Evolutionary conservation across 2,797 vertebrate species (phyloP), one percentile per base, ranked within the genome.

Genomic region (Perdix hodgsoniae): DNA sequence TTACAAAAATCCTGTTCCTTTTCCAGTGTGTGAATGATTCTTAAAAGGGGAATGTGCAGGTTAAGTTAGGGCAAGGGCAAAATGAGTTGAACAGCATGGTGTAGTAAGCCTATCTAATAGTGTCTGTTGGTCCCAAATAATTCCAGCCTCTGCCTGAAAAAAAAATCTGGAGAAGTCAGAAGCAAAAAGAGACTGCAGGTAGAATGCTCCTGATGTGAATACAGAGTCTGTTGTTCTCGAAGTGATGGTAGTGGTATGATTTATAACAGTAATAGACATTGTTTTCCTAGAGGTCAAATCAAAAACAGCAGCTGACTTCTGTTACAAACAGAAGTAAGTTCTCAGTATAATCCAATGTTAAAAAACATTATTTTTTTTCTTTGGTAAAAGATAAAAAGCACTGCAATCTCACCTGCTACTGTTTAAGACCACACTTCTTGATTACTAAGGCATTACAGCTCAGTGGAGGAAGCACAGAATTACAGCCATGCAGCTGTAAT

Each of bases 321-420:
- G 15, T 23, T 27, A 29, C 9, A 57, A 60, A 22, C 2, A 45
- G 18, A 82, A 80, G 26, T 11, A 69, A 33, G 16, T 19, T 61
- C 12, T 67, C 44, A 21, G 33, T 17, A 35, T 47, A 45, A 61
- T 35, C 3, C 35, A 18, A 67, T 12, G 67, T 60, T 5, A 14
- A 54, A 29, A 44, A 49, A 14, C 21, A 26, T 49, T 44, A 49
- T 65, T 15, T 14, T 15, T 14, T 8, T n/a, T 45, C 29, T 54
- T 27, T 15, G 10, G 15, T 29, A 31, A 47, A 45, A 81, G 2
- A 4, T 39, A 24, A 39, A 69, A 60, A 67, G 1, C 4, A 11
- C 5, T 33, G 14, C 11, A 17, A 35, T 88, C 4, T 39, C 65
- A 4, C 7, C 14, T 42, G 13, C 22, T 0, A 0, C 7, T 14